Base-by-base conservation (phyloP, 2,113 vertebrate species). In the Anolis carolinensis region DNA sequence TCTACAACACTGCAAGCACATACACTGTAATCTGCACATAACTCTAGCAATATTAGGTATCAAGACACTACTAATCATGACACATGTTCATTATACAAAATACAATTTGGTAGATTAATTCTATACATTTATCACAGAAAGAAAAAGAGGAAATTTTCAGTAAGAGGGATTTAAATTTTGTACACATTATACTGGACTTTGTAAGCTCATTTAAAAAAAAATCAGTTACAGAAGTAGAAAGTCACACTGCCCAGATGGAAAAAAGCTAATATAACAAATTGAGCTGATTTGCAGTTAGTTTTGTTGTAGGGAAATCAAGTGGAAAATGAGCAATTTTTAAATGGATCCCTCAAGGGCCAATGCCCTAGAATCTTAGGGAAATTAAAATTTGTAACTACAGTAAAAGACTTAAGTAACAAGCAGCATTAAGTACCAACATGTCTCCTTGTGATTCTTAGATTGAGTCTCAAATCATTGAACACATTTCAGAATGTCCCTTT, bases 301-400 rank as follows among this genome's bases (percentile, higher is more conserved):
- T 94, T 89, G 87, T 84, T 85, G 88, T 86, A 88, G 82, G 75
- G 65, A 88, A 93, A 87, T 94, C 76, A 91, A 80, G 75, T 39
- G 48, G 93, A 90, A 92, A 94, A 86, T 59, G 79, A 63, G 50
- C 76, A 20, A 84, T 89, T 94, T 95, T 83, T 89, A 92, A 93
- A 90, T 78, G n/a, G 6, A 78, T 89, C 87, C 86, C 81, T 86
- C 10, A 79, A 86, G 59, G 80, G 82, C 44, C 72, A 89, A 86
- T 55, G n/a, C n/a, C 44, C 72, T 88, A 30, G 48, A 4, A 86
- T 79, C 84, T 84, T 50, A 87, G 88, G 81, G 25, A 90, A 93
- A 93, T 78, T 5, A 1, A 93, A 85, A 36, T 82, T 90, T 92
- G 80, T n/a, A 88, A 89, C 65, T 50, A 23, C 4, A 48, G 32